Conservation (phyloP, 2,888 invertebrate species). For the Caradrina clavipalpis region DNA sequence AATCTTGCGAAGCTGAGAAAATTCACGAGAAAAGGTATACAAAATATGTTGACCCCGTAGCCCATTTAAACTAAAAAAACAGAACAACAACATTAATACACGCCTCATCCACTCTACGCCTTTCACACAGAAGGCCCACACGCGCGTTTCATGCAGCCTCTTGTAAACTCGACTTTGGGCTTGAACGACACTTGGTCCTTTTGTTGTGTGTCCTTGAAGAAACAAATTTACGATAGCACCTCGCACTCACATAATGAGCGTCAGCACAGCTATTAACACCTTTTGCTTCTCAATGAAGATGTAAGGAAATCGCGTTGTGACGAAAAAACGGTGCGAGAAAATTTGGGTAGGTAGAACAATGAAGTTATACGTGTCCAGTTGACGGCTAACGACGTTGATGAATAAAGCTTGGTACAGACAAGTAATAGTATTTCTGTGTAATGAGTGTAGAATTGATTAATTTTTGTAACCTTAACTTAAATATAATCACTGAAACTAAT, state of each 20-base stretch:
- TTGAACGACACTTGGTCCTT: constrained; percentile 86
- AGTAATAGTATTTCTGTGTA: too few relatives aligned
- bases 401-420: too few relatives aligned
- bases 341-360: constrained; percentile 26
- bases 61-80: background rate
- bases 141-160: constrained; percentile 87
- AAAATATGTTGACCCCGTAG: background rate
- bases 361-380: background rate
- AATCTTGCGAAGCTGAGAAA: background rate
- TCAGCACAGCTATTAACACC: constrained; percentile 89
- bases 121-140: constrained; percentile 80
- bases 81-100: background rate
- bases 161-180: constrained; percentile 89
- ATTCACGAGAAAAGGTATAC: background rate
- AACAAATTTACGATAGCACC: constrained; percentile 87
- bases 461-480: too few relatives aligned
- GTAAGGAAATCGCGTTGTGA: constrained; percentile 57
- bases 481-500: too few relatives aligned
- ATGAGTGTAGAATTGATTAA: too few relatives aligned
- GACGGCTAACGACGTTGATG: too few relatives aligned
- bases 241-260: constrained; percentile 81
- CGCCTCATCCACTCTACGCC: constrained; percentile 72
- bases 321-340: constrained; percentile 19
- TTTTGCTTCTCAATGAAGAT: constrained; percentile 84
- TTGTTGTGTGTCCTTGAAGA: constrained; percentile 86